Evolutionary conservation across 2,113 vertebrate species (phyloP).

Genomic region (Macaca fascicularis): T2T-MFA8v1.1 NC_088380.1:72362501-72363000

Average conservation of each 20-base stretch:
- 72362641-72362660: not conserved
- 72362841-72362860: constrained; percentile 71
- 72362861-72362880: constrained; percentile 67
- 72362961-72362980: constrained; percentile 54
- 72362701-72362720: constrained; percentile 50
- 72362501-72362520: constrained; percentile 73
- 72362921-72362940: constrained; percentile 72
- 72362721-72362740: constrained; percentile 31
- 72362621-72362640: not conserved
- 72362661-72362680: not conserved
- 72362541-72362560: constrained; percentile 53
- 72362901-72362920: constrained; percentile 55
- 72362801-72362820: constrained; percentile 23
- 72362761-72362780: constrained; percentile 48
- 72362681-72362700: not conserved
- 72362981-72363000: constrained; percentile 47
- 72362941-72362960: constrained; percentile 63
- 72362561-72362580: constrained; percentile 60
- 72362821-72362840: constrained; percentile 61
- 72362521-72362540: constrained; percentile 74
- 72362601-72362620: constrained; percentile 19
- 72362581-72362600: constrained; percentile 41
- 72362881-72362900: constrained; percentile 65
- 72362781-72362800: constrained; percentile 39
- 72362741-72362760: constrained; percentile 40